Evolutionary conservation across 2,888 invertebrate species (phyloP).

Genomic region (Mythimna ferrago): DNA sequence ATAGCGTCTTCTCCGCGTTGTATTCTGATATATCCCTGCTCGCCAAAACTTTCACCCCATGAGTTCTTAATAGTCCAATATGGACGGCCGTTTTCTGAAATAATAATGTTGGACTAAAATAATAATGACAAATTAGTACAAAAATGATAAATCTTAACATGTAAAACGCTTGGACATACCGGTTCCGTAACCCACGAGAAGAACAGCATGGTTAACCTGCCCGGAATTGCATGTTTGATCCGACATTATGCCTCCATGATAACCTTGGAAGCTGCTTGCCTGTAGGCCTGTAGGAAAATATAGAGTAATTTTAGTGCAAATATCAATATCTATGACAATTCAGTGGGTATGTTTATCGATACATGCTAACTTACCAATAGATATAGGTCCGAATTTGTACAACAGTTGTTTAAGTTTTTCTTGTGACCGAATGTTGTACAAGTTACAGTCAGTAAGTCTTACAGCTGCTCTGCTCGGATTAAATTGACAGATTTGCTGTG

Average conservation of each 20-base stretch:
- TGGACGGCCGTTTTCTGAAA: conserved; percentile 40
- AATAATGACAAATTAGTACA: background rate
- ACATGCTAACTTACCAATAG: conserved; percentile 38
- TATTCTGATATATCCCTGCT: conserved; percentile 94
- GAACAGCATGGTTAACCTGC: conserved; percentile 30
- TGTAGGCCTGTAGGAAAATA: conserved; percentile 18
- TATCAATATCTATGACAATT: too few relatives aligned
- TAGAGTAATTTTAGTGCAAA: background rate
- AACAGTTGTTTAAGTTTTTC: conserved; percentile 54
- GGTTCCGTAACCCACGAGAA: conserved; percentile 54
- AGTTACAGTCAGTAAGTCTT: conserved; percentile 29
- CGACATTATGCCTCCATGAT: conserved; percentile 19
- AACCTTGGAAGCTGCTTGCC: background rate
- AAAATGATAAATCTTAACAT: too few relatives aligned
- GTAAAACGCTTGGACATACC: conserved; percentile 23
- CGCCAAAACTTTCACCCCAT: conserved; percentile 93
- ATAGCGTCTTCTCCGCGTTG: conserved; percentile 93
- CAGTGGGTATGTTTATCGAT: background rate
- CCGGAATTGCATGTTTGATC: background rate
- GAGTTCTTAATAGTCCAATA: conserved; percentile 91
- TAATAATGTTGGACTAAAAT: background rate
- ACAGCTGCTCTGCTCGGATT: conserved; percentile 13
- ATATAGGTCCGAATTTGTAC: conserved; percentile 40
- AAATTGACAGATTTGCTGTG: conserved; percentile 28
- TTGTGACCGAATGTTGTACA: conserved; percentile 80